Evolutionary conservation across 1,140 invertebrate genomes (phyloP).

Genomic region (Temnothorax longispinosus): DNA sequence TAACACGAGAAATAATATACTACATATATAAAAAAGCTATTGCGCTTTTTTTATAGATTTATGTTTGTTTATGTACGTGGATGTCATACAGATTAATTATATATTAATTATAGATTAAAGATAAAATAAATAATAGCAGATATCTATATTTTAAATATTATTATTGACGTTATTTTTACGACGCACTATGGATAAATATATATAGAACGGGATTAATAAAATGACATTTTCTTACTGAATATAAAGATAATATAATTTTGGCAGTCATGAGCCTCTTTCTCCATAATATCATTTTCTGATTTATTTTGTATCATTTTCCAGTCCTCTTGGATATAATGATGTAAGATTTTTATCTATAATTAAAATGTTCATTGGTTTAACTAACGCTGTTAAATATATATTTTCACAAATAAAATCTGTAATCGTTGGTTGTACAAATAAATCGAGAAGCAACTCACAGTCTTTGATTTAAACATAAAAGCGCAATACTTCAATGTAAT

Average conservation of each 20-base stretch:
- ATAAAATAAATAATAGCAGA: background rate
- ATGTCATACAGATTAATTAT: background rate
- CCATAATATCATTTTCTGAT: constrained; percentile 43
- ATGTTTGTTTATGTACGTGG: background rate
- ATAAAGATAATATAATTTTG: background rate
- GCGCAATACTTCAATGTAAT: background rate
- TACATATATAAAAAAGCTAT: background rate
- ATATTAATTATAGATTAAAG: background rate
- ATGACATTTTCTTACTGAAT: constrained; percentile 14
- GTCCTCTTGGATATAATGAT: constrained; percentile 10
- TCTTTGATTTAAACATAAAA: constrained; percentile 26
- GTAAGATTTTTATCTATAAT: constrained; percentile 19
- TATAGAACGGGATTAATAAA: background rate
- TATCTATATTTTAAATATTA: background rate
- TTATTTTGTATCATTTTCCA: constrained; percentile 22
- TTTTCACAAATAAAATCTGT: background rate
- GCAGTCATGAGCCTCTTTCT: background rate
- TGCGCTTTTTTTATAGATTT: background rate
- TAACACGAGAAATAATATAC: background rate
- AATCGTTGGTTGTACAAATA: background rate
- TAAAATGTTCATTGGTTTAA: background rate
- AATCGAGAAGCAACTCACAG: constrained; percentile 10
- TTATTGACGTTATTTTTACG: background rate
- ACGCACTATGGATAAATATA: background rate
- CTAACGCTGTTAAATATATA: background rate